Conservation (phyloP, 2,888 invertebrate genomes). For the Hypomecis atomaria region DNA sequence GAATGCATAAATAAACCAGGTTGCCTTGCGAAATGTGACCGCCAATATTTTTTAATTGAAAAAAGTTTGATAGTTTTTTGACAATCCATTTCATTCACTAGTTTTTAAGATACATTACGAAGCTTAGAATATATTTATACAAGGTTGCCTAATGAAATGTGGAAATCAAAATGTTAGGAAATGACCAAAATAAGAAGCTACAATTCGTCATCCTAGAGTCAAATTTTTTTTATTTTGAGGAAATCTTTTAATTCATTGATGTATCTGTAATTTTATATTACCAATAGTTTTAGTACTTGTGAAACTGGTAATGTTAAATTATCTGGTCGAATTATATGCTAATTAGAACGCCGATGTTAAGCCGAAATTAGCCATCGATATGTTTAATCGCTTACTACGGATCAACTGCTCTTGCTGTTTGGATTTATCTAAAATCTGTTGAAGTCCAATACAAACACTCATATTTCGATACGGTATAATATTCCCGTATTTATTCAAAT, state of each 20-base stretch:
- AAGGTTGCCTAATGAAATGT: too few species aligned
- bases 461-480: too few species aligned
- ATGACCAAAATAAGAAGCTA: too few species aligned
- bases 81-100: too few species aligned
- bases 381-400: conserved; percentile 18
- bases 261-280: conserved; percentile 3
- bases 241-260: not conserved
- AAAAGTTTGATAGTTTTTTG: too few species aligned
- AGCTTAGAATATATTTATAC: too few species aligned
- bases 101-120: too few species aligned
- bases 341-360: conserved; percentile 27
- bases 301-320: conserved; percentile 65
- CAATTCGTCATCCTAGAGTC: not conserved
- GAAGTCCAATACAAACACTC: conserved; percentile 1
- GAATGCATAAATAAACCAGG: too few species aligned
- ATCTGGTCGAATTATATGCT: conserved; percentile 32
- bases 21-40: too few species aligned
- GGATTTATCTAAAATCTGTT: conserved; percentile 10
- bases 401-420: conserved; percentile 14
- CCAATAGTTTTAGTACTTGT: conserved; percentile 52
- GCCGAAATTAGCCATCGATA: conserved; percentile 18
- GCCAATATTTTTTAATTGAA: too few species aligned
- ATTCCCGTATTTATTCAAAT: too few species aligned
- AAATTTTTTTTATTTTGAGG: not conserved
- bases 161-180: too few species aligned